phyloP scores from a whole-genome alignment of 2,113 vertebrate species.

The Prionailurus viverrinus region DNA sequence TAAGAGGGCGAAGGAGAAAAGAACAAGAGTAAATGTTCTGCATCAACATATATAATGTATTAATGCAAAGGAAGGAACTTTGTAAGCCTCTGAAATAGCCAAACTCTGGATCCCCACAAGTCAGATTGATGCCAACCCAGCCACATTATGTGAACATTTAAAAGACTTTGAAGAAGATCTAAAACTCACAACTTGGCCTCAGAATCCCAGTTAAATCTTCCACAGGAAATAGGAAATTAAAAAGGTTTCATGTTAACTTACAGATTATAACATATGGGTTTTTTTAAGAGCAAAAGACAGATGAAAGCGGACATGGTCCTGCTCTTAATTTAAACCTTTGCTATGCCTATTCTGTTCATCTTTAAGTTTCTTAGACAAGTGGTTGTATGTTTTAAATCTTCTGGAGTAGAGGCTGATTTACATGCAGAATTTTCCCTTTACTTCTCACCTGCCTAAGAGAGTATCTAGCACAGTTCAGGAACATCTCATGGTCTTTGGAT shows the following conservation, averaged over 20 bases:
- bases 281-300: slow-evolving; percentile 28
- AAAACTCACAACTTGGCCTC: not conserved
- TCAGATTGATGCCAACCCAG: not conserved
- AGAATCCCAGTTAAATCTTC: not conserved
- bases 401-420: slow-evolving; percentile 34
- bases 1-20: not conserved
- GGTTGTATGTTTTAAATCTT: slow-evolving; percentile 1
- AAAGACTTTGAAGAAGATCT: not conserved
- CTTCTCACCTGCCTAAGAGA: not conserved
- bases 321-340: slow-evolving; percentile 27
- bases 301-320: not conserved
- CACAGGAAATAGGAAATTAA: not conserved
- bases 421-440: slow-evolving; percentile 13
- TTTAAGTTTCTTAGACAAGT: slow-evolving; percentile 8
- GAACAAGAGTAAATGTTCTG: not conserved
- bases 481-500: not conserved
- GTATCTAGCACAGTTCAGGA: not conserved
- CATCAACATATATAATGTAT: not conserved
- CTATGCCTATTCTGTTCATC: not conserved
- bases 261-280: not conserved
- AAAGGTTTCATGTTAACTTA: not conserved
- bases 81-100: not conserved
- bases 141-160: not conserved
- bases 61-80: not conserved
- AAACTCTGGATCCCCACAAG: not conserved